Evolutionary conservation across 2,888 invertebrate species (phyloP).

Genomic region (Leptinotarsa tumamoca): DNA sequence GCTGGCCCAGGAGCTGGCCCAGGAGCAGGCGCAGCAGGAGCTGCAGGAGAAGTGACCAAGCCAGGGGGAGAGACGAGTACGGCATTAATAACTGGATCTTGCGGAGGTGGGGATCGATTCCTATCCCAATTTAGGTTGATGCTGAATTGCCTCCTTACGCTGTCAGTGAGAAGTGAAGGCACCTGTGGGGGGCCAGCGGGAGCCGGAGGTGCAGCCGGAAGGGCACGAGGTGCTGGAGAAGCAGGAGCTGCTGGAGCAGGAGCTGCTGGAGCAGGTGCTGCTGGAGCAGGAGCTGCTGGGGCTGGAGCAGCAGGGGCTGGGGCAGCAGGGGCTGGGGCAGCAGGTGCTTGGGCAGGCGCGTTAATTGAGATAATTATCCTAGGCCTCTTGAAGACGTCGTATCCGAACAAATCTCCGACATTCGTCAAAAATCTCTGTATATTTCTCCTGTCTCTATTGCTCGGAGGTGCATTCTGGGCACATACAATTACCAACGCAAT

Average conservation of each 20-base stretch:
- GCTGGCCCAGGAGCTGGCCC: slow-evolving; percentile 42
- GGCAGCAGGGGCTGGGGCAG: slow-evolving; percentile 47
- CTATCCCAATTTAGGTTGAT: slow-evolving; percentile 64
- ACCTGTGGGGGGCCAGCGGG: slow-evolving; percentile 42
- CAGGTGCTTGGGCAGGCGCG: slow-evolving; percentile 44
- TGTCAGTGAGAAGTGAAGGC: slow-evolving; percentile 60
- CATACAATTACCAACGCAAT: slow-evolving; percentile 30
- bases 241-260: slow-evolving; percentile 41
- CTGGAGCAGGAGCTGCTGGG: slow-evolving; percentile 41
- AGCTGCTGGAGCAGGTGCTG: slow-evolving; percentile 27
- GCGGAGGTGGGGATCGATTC: slow-evolving; percentile 53
- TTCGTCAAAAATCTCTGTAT: slow-evolving; percentile 61
- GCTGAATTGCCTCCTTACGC: slow-evolving; percentile 62
- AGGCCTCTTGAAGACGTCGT: slow-evolving; percentile 62
- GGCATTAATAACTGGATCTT: slow-evolving; percentile 43
- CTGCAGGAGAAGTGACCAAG: slow-evolving; percentile 36
- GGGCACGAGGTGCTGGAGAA: slow-evolving; percentile 37
- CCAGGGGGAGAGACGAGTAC: slow-evolving; percentile 42
- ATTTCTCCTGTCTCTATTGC: slow-evolving; percentile 59
- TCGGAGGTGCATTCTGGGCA: slow-evolving; percentile 40
- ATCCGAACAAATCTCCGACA: slow-evolving; percentile 65
- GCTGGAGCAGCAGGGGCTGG: slow-evolving; percentile 46
- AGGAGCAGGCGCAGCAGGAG: slow-evolving; percentile 42
- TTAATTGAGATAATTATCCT: slow-evolving; percentile 39
- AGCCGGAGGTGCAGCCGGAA: slow-evolving; percentile 49